Conservation (phyloP, 2,888 invertebrate species). For the Dichetophora obliterata region DNA sequence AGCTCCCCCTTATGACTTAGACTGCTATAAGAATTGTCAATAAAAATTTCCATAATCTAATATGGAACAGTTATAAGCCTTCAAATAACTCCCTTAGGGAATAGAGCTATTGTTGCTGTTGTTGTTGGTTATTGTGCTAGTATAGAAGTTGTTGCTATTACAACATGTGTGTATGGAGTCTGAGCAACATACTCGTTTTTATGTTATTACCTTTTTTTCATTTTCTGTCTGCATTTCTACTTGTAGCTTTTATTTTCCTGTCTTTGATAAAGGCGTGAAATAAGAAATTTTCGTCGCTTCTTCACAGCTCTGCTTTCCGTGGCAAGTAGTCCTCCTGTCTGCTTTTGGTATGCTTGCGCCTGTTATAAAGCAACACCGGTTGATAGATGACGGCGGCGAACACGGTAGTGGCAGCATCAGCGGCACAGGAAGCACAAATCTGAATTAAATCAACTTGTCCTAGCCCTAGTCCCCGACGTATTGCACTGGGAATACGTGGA, state of each 20-base stretch:
- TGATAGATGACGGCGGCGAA: background rate
- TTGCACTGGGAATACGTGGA: constrained; percentile 51
- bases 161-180: background rate
- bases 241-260: constrained; percentile 36
- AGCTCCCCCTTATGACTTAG: background rate
- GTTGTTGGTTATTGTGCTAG: background rate
- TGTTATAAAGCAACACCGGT: background rate
- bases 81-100: constrained; percentile 54
- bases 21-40: constrained; percentile 50
- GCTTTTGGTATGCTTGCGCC: background rate
- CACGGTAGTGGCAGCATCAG: background rate
- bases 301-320: background rate
- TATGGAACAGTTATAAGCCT: constrained; percentile 53
- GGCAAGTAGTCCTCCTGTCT: background rate
- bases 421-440: constrained; percentile 49
- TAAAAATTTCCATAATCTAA: constrained; percentile 56
- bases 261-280: constrained; percentile 43
- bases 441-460: constrained; percentile 56
- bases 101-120: constrained; percentile 50
- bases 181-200: background rate
- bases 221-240: constrained; percentile 3
- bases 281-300: constrained; percentile 40
- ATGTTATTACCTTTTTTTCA: background rate
- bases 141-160: constrained; percentile 17
- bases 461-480: constrained; percentile 51